Evolutionary conservation across 2,888 invertebrate species (phyloP), one percentile per base, ranked within the genome.

Genomic region (Melanostoma scalare): DNA sequence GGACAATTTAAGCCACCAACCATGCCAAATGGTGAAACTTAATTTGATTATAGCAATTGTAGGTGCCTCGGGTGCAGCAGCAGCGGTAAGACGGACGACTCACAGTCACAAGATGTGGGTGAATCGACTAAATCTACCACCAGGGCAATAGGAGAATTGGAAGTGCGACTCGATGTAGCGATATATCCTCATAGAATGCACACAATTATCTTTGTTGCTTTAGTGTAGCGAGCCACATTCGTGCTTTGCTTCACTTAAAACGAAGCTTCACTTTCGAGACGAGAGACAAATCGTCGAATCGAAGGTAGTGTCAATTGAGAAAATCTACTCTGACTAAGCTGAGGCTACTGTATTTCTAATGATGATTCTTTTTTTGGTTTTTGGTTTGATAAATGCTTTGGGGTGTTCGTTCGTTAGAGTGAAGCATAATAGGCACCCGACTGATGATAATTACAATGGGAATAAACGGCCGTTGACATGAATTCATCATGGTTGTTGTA

Each of bases 401-500:
- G 65, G 65, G 72, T 53, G 60, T 63, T 67, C 44, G 55, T 38
- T 40, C 8, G 33, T 53, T 58, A 44, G 44, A 33, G 4, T 50
- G 63, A 60, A 60, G 42, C 31, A 55, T 58, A 40, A 50, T 50
- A 71, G 53, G 56, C 60, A 31, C 42, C 2, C 5, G 30, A 63
- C 38, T 78, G 56, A 68, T 74, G 82, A 63, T 84, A 84, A 84
- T 84, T 78, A 84, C 78, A 35, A 60, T 53, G 74, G 82, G 79
- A 78, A 74, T 69, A 79, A 84, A 84, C 78, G 82, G 82, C 78
- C 74, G 79, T 79, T 84, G 78, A 84, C 82, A 84, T 78, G 78
- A 65, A 84, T 84, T 78, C 82, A 65, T 84, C 63, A 73, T 78
- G 58, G 75, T 48, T 60, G 31, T 50, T 42, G 61, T 55, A 67